Conservation (phyloP, 2,797 vertebrate genomes). For the Hapalemur alaotrensis region DNA sequence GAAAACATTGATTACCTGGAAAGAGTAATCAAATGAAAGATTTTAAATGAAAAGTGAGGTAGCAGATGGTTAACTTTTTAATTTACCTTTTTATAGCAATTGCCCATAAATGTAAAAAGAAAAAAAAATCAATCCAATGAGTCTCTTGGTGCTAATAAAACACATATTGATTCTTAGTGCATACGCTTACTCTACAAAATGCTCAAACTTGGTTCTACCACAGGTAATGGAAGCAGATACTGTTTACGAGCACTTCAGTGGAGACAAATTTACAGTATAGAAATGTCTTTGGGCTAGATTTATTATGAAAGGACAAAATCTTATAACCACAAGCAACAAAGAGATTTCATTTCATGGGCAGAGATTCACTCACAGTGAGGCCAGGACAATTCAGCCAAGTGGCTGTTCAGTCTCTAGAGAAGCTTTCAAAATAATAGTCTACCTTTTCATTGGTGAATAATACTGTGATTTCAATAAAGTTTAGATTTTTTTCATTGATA, state of each 20-base stretch:
- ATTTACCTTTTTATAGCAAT: constrained; percentile 80
- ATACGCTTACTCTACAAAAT: constrained; percentile 77
- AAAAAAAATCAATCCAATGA: constrained; percentile 76
- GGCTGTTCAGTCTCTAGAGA: constrained; percentile 60
- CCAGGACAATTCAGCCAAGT: constrained; percentile 49
- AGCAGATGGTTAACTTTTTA: constrained; percentile 78
- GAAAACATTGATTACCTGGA: constrained; percentile 74
- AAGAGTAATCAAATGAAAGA: constrained; percentile 78
- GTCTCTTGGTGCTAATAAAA: constrained; percentile 82
- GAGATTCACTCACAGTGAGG: constrained; percentile 48
- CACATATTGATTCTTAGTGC: constrained; percentile 79
- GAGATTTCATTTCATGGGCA: constrained; percentile 73
- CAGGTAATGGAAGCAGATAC: constrained; percentile 71
- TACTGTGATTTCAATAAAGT: constrained; percentile 49
- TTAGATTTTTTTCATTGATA: constrained; percentile 51
- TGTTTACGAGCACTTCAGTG: constrained; percentile 71
- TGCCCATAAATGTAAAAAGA: constrained; percentile 74
- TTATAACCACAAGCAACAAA: constrained; percentile 75
- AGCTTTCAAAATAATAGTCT: constrained; percentile 30
- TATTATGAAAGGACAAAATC: constrained; percentile 78
- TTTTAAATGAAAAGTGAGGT: constrained; percentile 75
- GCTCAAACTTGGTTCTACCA: constrained; percentile 53
- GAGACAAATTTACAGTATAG: constrained; percentile 79
- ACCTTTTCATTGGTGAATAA: constrained; percentile 26
- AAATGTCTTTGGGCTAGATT: constrained; percentile 77